These are phyloP conservation scores for Caenorhabditis briggsae DNA, from an alignment of 1,140 invertebrate genomes.

Conservation along the genomic window DNA sequence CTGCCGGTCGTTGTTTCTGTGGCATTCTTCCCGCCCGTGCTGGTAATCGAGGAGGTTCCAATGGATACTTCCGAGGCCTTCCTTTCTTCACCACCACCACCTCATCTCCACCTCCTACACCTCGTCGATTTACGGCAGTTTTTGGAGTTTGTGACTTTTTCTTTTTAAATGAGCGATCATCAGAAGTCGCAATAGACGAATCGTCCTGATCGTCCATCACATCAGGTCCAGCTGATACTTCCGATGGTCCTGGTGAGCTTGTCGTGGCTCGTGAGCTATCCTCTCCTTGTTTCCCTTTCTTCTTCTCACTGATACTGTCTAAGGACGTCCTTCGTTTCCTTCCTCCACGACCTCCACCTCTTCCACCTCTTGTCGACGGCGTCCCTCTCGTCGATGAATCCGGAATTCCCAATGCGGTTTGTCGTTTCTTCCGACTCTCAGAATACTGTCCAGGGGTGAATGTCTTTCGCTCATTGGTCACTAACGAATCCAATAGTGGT, in stretches of 20 bases:
- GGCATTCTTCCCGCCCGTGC: not conserved
- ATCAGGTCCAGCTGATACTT: not conserved
- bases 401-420: not conserved
- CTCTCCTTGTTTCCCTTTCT: not conserved
- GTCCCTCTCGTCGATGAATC: no score
- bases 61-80: not conserved
- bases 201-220: not conserved
- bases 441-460: not conserved
- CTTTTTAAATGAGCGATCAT: not conserved
- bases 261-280: not conserved
- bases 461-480: not conserved
- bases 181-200: not conserved
- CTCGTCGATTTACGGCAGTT: not conserved
- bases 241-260: not conserved
- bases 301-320: not conserved
- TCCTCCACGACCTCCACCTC: not conserved
- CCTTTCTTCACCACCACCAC: not conserved
- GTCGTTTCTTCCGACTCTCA: slow-evolving; percentile 16
- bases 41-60: not conserved
- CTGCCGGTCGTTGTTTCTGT: not conserved
- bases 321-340: not conserved
- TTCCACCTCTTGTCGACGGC: not conserved
- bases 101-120: not conserved
- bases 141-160: not conserved
- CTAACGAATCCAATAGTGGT: not conserved